Conservation (phyloP, 2,113 vertebrate species). For the Chloropsis cyanopogon region DNA sequence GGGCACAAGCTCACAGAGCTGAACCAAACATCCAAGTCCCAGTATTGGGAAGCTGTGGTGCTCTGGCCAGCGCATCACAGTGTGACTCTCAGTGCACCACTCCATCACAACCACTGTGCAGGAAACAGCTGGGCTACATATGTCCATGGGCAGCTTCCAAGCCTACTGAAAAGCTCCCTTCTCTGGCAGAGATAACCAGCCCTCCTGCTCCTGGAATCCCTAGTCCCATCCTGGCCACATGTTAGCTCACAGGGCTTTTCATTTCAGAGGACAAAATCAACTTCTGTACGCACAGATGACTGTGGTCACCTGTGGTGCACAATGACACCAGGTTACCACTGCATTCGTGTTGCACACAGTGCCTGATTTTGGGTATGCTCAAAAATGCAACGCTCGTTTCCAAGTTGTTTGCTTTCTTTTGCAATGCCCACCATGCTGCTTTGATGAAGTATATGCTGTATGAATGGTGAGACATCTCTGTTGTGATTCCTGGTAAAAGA, state of each 20-base stretch:
- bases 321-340: not conserved
- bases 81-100: not conserved
- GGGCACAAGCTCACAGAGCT: not conserved
- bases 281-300: not conserved
- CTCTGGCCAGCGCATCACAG: not conserved
- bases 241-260: not conserved
- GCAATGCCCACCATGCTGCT: not conserved
- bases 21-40: not conserved
- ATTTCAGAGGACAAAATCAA: not conserved
- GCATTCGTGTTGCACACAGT: not conserved
- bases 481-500: not conserved
- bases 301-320: not conserved
- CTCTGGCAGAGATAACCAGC: not conserved
- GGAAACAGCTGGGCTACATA: conserved; percentile 52
- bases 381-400: not conserved
- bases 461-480: not conserved
- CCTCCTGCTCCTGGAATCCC: not conserved
- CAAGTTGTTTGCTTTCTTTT: not conserved
- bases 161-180: conserved; percentile 23
- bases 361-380: not conserved
- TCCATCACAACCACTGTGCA: conserved; percentile 18
- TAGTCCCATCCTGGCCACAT: not conserved
- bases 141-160: conserved; percentile 30
- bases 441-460: not conserved
- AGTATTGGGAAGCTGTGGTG: not conserved